These are phyloP conservation scores for Drosophila orena DNA, from an alignment of 1,140 invertebrate genomes.

Conservation along the genomic window DNA sequence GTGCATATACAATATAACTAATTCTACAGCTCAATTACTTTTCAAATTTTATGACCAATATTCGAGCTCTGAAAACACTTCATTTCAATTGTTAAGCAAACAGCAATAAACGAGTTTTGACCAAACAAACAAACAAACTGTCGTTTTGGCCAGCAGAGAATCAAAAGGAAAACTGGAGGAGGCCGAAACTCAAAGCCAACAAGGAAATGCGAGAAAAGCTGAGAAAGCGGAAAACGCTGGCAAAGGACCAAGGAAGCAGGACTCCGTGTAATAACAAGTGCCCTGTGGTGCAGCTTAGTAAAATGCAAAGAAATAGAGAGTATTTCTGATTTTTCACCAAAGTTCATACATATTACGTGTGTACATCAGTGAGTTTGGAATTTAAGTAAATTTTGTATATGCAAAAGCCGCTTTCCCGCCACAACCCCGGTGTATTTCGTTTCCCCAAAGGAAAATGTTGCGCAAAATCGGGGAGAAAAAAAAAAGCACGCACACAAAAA, in stretches of 20 bases:
- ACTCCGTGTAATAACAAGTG: conserved; percentile 34
- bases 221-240: conserved; percentile 5
- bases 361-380: conserved; percentile 23
- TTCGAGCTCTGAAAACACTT: not conserved
- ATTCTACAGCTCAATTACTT: not conserved
- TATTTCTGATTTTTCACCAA: conserved; percentile 26
- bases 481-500: not conserved
- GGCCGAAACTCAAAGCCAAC: not conserved
- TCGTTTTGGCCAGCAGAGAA: conserved; percentile 10
- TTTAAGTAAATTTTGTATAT: conserved; percentile 47
- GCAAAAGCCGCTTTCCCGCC: conserved; percentile 40
- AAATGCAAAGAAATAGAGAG: conserved; percentile 10
- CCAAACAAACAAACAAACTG: conserved; percentile 18
- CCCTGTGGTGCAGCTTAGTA: conserved; percentile 42
- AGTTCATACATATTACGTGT: conserved; percentile 1
- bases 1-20: not conserved
- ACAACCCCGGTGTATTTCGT: conserved; percentile 12
- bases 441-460: conserved; percentile 21
- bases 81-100: conserved; percentile 24
- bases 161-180: conserved; percentile 9
- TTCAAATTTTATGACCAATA: not conserved
- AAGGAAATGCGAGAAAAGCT: not conserved
- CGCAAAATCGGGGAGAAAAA: conserved; percentile 10
- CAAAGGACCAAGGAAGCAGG: conserved; percentile 4
- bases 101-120: conserved; percentile 35